phyloP scores from a whole-genome alignment of 2,888 invertebrate species.

The Chydorus sphaericus region DNA sequence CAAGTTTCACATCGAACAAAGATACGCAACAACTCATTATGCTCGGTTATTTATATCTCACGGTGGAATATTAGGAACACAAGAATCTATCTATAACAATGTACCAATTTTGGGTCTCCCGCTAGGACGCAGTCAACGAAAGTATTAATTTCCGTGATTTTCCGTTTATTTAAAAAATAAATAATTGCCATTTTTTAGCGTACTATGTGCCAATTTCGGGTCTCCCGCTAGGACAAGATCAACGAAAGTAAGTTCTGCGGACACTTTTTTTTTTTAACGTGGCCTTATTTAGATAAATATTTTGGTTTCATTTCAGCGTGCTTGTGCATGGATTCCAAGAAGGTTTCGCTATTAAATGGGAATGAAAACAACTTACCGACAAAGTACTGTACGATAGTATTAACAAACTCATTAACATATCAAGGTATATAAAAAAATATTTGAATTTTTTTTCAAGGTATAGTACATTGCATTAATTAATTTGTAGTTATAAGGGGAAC shows the following conservation, averaged over 20 bases:
- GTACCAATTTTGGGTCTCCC: constrained; percentile 3
- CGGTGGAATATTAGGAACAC: constrained; percentile 1
- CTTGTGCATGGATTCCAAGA: neutral
- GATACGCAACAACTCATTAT: neutral
- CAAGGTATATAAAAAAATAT: neutral
- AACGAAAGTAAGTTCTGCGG: too few relatives aligned
- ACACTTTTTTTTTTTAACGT: too few relatives aligned
- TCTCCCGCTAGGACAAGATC: too few relatives aligned
- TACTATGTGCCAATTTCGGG: too few relatives aligned
- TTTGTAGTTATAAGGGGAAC: neutral
- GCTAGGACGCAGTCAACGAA: neutral
- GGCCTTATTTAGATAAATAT: neutral
- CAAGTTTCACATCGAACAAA: neutral
- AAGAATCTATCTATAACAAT: constrained; percentile 2
- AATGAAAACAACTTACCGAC: neutral
- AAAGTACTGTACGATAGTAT: neutral
- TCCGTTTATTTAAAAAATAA: neutral
- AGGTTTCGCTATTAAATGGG: neutral
- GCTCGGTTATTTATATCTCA: neutral
- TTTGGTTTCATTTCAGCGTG: neutral
- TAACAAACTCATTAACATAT: neutral
- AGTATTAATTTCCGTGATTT: neutral
- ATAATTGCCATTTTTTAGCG: neutral
- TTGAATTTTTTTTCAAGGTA: neutral
- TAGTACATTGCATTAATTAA: neutral